phyloP scores from a whole-genome alignment of 2,113 vertebrate genomes.

The Poeciliopsis retropinna region DNA sequence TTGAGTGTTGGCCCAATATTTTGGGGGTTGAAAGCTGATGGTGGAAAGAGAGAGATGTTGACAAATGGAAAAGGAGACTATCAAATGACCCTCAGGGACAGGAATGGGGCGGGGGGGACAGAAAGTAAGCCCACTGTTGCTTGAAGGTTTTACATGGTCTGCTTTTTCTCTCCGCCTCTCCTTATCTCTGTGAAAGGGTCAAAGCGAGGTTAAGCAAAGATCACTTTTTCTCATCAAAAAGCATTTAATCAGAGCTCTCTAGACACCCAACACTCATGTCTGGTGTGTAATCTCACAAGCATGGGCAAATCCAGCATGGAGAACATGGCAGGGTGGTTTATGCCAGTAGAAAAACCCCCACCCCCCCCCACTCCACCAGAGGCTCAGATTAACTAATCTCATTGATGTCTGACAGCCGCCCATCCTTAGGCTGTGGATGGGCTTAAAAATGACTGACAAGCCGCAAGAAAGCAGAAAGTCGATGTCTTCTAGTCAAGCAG shows the following conservation, averaged over 20 bases:
- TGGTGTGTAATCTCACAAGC: not conserved
- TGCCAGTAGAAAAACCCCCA: not conserved
- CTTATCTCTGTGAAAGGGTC: constrained; percentile 30
- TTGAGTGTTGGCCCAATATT: constrained; percentile 67
- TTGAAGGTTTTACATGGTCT: constrained; percentile 41
- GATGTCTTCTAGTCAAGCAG: constrained; percentile 49
- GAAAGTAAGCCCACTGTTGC: constrained; percentile 61
- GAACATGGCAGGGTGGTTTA: constrained; percentile 1
- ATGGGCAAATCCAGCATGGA: not conserved
- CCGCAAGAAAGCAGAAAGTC: constrained; percentile 44
- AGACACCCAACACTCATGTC: not conserved
- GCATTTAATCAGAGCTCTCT: constrained; percentile 20
- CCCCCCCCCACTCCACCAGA: not conserved
- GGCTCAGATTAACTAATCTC: constrained; percentile 62
- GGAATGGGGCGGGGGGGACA: constrained; percentile 15
- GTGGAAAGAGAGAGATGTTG: constrained; percentile 47
- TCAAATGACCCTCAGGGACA: constrained; percentile 68
- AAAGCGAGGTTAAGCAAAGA: constrained; percentile 45
- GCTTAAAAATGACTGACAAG: constrained; percentile 55
- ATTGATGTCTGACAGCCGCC: constrained; percentile 51
- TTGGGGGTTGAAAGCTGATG: constrained; percentile 30
- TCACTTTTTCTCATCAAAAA: constrained; percentile 19
- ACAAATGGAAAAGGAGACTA: constrained; percentile 68
- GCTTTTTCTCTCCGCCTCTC: constrained; percentile 1
- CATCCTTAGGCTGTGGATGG: constrained; percentile 32